phyloP scores from a whole-genome alignment of 1,140 invertebrate species.

The Drosophila lowei region DNA sequence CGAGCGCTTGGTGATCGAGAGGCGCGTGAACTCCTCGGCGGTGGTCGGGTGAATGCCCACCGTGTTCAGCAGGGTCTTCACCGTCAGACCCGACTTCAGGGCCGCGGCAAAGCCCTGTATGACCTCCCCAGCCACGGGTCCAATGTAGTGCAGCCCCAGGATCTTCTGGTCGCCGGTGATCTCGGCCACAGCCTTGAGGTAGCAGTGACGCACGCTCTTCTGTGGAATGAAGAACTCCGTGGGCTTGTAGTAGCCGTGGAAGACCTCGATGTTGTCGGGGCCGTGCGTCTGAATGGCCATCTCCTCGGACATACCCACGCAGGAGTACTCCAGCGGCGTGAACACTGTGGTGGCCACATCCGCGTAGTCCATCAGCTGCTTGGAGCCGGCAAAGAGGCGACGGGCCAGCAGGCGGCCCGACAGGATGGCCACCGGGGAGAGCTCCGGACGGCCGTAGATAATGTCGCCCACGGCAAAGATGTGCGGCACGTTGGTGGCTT shows the following conservation, averaged over 20 bases:
- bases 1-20: slow-evolving; percentile 91
- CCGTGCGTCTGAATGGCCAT: slow-evolving; percentile 87
- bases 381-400: slow-evolving; percentile 87
- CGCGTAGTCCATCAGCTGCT: slow-evolving; percentile 91
- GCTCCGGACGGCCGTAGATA: slow-evolving; percentile 92
- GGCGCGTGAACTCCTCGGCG: slow-evolving; percentile 94
- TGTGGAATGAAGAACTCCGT: slow-evolving; percentile 97
- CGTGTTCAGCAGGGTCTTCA: slow-evolving; percentile 93
- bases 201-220: slow-evolving; percentile 89
- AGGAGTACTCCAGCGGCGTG: slow-evolving; percentile 97
- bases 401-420: slow-evolving; percentile 93
- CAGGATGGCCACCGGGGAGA: slow-evolving; percentile 98
- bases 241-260: slow-evolving; percentile 96
- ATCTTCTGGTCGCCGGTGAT: slow-evolving; percentile 89
- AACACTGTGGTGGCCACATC: slow-evolving; percentile 99
- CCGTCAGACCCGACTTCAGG: slow-evolving; percentile 93
- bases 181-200: slow-evolving; percentile 90
- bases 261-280: slow-evolving; percentile 90
- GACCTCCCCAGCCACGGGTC: slow-evolving; percentile 98
- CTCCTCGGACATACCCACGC: slow-evolving; percentile 97
- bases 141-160: slow-evolving; percentile 97
- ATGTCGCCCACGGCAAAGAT: slow-evolving; percentile 98
- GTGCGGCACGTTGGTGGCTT: slow-evolving; percentile 93
- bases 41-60: slow-evolving; percentile 98
- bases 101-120: slow-evolving; percentile 97